These are phyloP conservation scores for Cossypha caffra DNA, from an alignment of 2,797 vertebrate genomes.

Conservation along the genomic window DNA sequence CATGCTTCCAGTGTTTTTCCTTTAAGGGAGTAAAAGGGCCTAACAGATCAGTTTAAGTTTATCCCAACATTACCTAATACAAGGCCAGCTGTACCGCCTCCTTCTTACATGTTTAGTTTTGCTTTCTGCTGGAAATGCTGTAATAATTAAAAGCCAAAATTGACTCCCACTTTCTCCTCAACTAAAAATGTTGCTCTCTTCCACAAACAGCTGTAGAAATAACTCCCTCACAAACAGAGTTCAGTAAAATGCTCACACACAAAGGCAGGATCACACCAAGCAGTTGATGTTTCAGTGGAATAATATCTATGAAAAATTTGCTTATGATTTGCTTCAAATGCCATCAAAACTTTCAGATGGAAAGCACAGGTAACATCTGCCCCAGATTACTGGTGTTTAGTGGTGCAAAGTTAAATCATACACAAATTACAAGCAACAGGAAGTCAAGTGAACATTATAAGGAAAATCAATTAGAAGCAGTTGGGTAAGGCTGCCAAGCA, in stretches of 20 bases:
- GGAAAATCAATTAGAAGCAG: conserved; percentile 29
- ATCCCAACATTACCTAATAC: not conserved
- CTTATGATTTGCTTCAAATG: not conserved
- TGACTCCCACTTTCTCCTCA: not conserved
- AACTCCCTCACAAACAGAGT: not conserved
- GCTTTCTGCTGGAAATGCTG: conserved; percentile 17
- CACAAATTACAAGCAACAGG: conserved; percentile 6
- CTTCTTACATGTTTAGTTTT: not conserved
- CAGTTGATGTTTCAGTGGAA: not conserved
- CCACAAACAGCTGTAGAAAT: not conserved
- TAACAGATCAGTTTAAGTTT: not conserved
- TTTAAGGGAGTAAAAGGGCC: not conserved
- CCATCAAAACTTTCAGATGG: not conserved
- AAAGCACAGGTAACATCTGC: not conserved
- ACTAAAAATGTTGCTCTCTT: not conserved
- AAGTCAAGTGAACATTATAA: not conserved
- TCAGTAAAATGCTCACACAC: not conserved
- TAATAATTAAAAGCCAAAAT: not conserved
- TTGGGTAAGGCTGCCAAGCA: not conserved
- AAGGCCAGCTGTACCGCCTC: not conserved
- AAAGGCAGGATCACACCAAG: not conserved
- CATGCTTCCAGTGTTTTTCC: not conserved
- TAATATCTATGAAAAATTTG: not conserved
- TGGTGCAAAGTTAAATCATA: not conserved
- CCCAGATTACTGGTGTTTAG: not conserved